Conservation (phyloP, 2,797 vertebrate species). For the Galaxias olidus region DNA sequence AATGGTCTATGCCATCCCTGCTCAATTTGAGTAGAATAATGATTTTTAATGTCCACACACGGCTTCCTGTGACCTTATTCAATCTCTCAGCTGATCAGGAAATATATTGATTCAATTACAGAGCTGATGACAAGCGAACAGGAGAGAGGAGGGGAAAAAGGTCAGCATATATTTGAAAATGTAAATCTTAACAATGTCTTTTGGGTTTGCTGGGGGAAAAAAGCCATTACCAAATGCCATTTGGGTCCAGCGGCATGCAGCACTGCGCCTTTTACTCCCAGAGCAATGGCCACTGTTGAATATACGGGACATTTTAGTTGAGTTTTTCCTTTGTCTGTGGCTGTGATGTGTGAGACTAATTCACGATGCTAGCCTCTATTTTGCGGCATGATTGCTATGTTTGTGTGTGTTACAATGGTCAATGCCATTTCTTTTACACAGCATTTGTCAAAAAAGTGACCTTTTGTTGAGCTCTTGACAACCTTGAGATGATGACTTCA, state of each 20-base stretch:
- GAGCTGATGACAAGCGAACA: slow-evolving; percentile 95
- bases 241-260: slow-evolving; percentile 85
- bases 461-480: slow-evolving; percentile 61
- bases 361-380: slow-evolving; percentile 58
- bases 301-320: slow-evolving; percentile 64
- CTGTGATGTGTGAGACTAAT: slow-evolving; percentile 53
- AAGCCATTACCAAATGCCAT: slow-evolving; percentile 98
- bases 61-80: slow-evolving; percentile 99
- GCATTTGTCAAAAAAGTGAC: slow-evolving; percentile 53
- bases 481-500: slow-evolving; percentile 70
- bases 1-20: slow-evolving; percentile 93
- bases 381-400: slow-evolving; percentile 47
- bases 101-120: slow-evolving; percentile 99
- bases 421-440: slow-evolving; percentile 58
- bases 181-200: slow-evolving; percentile 99
- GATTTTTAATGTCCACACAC: slow-evolving; percentile 99
- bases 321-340: slow-evolving; percentile 71
- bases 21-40: slow-evolving; percentile 99
- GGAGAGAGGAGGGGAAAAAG: slow-evolving; percentile 93
- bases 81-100: slow-evolving; percentile 98
- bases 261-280: slow-evolving; percentile 72
- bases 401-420: slow-evolving; percentile 43
- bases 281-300: slow-evolving; percentile 81
- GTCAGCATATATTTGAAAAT: slow-evolving; percentile 99
- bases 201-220: slow-evolving; percentile 86